phyloP scores from a whole-genome alignment of 2,888 invertebrate genomes.

The Periphyllus acericola region DNA sequence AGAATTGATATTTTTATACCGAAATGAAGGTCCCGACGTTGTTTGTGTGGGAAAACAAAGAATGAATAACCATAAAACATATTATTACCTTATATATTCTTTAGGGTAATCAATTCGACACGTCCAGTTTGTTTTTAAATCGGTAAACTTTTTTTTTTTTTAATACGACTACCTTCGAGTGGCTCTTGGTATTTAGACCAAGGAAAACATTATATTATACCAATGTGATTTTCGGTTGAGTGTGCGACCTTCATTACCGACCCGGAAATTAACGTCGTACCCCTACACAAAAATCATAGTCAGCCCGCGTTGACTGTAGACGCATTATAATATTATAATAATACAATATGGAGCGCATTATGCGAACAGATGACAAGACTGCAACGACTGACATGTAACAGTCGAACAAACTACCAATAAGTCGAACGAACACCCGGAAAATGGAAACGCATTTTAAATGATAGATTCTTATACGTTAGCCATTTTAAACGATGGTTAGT shows the following conservation, averaged over 20 bases:
- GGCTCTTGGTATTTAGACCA: constrained; percentile 60
- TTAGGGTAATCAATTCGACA: constrained; percentile 35
- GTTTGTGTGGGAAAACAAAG: constrained; percentile 8
- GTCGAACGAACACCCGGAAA: background rate
- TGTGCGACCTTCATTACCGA: constrained; percentile 52
- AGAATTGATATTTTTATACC: constrained; percentile 4
- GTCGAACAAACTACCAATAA: background rate
- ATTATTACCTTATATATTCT: background rate
- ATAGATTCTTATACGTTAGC: background rate
- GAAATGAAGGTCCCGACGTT: constrained; percentile 10
- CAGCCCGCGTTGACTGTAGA: background rate
- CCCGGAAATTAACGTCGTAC: constrained; percentile 27
- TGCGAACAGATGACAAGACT: background rate
- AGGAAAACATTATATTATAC: constrained; percentile 63
- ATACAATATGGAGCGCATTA: background rate
- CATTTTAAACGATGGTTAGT: background rate
- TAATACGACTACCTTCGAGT: background rate
- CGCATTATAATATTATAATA: background rate
- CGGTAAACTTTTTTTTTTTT: background rate
- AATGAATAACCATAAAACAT: constrained; percentile 9
- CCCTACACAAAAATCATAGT: background rate
- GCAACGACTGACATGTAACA: background rate
- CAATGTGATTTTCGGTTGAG: constrained; percentile 65
- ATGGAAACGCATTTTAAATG: background rate
- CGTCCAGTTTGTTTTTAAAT: constrained; percentile 12